Evolutionary conservation across 2,888 invertebrate genomes (phyloP), one percentile per base, ranked within the genome.

Genomic region (Cataglyphis albicans): DNA sequence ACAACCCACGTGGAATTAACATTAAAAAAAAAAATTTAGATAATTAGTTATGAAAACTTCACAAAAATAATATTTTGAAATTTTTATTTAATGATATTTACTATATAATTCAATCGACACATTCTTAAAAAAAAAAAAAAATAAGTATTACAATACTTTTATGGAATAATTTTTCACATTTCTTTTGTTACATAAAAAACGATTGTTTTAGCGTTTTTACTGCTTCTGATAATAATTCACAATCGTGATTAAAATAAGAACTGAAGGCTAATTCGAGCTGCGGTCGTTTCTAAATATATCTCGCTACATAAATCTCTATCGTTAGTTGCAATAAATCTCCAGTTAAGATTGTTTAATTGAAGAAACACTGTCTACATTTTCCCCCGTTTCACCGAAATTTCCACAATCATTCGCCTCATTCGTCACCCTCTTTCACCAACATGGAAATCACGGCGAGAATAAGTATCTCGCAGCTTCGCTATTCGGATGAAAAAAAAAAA

Each of bases 361-460:
- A 57, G 41, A 48, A 65, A 59, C 32, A n/a, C 52, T 29, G 48
- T 48, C 21, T 18, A 4, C 21, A 38, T 48, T 78, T 78, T 78
- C 0, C 21, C 59, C 1, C 70, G 82, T 88, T 82, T 85, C 76
- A 81, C 75, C 65, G 73, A 87, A 88, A 90, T 92, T 89, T 89
- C 61, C 75, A 78, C 89, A 91, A 92, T 91, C 87, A 75, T 41
- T 61, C 65, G 64, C 72, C 65, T 74, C 88, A 88, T 92, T 84
- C 87, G 89, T 92, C 92, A 91, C 75, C 32, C 65, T 72, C 67
- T 70, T 59, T 81, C 81, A n/a, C 48, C 9, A 29, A 63, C 52
- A 52, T n/a, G 41, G 25, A 59, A 29, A 76, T 76, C 76, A 67
- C 57, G 32, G 15, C 25, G 55, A 55, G 55, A 55, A 57, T 18